phyloP scores from a whole-genome alignment of 92 coral and sea anemone species.

The Paramuricea clavata region DNA sequence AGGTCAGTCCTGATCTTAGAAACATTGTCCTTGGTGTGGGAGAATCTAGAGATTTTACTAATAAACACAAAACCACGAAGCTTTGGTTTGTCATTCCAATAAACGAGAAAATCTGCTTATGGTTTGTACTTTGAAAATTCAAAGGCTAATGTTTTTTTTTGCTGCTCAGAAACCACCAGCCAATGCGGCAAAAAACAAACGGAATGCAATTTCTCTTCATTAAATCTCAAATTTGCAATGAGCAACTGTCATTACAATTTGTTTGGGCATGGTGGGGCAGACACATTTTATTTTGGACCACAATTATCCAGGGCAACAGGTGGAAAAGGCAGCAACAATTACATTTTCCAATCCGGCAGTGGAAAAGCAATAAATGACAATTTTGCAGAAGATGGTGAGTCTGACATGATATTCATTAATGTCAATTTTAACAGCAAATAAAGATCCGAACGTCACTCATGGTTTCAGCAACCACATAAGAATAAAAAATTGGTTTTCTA shows the following conservation, averaged over 20 bases:
- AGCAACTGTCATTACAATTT: slow-evolving; percentile 15
- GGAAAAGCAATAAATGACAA: slow-evolving; percentile 12
- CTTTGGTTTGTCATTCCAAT: slow-evolving; percentile 24
- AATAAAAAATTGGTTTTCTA: too few species aligned
- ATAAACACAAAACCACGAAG: background rate
- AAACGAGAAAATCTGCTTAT: background rate
- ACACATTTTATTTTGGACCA: slow-evolving; percentile 14
- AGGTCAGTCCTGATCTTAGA: background rate
- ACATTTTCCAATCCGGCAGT: slow-evolving; percentile 1
- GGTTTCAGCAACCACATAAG: too few species aligned
- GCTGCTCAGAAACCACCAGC: slow-evolving; percentile 1
- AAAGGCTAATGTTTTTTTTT: background rate
- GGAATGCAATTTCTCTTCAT: background rate
- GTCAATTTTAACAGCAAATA: background rate
- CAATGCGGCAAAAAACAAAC: background rate
- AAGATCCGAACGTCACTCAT: background rate
- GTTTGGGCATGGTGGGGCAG: slow-evolving; percentile 5
- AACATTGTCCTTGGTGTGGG: slow-evolving; percentile 16
- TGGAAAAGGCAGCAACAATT: background rate
- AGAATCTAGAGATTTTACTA: slow-evolving; percentile 3
- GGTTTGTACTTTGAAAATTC: slow-evolving; percentile 5
- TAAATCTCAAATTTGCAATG: background rate
- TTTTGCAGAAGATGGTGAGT: background rate
- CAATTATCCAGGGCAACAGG: background rate
- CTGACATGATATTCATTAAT: too few species aligned